phyloP scores from a whole-genome alignment of 2,113 vertebrate genomes.

The Platycercus adscitus region DNA sequence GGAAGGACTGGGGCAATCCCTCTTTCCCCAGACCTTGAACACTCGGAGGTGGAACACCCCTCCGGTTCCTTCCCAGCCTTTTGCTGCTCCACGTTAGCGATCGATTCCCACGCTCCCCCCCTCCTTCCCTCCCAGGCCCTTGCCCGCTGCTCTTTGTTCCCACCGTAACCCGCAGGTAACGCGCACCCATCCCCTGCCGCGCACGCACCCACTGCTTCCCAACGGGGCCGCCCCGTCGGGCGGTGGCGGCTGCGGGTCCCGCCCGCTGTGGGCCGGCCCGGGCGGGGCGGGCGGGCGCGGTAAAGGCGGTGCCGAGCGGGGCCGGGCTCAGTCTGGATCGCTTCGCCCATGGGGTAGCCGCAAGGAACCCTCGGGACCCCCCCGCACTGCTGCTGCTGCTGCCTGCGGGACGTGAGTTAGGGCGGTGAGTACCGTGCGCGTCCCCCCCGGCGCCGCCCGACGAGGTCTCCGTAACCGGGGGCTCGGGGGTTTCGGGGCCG shows the following conservation, averaged over 20 bases:
- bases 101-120: background rate
- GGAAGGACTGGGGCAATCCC: background rate
- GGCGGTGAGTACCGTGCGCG: background rate
- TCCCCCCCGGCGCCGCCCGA: background rate
- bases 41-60: background rate
- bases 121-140: background rate
- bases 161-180: background rate
- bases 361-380: background rate
- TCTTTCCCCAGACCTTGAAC: background rate
- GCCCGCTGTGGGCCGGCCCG: background rate
- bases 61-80: background rate
- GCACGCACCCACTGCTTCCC: background rate
- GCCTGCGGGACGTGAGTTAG: background rate
- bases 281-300: background rate
- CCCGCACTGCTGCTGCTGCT: background rate
- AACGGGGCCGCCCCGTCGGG: background rate
- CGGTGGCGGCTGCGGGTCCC: background rate
- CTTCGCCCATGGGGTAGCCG: background rate
- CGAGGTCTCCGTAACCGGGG: background rate
- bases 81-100: background rate
- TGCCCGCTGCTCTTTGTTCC: background rate
- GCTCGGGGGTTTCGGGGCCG: background rate
- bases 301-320: background rate
- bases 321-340: background rate
- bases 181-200: too few relatives aligned